Base-by-base conservation (phyloP, 1,140 invertebrate genomes). In the Heterodera schachtii region DNA sequence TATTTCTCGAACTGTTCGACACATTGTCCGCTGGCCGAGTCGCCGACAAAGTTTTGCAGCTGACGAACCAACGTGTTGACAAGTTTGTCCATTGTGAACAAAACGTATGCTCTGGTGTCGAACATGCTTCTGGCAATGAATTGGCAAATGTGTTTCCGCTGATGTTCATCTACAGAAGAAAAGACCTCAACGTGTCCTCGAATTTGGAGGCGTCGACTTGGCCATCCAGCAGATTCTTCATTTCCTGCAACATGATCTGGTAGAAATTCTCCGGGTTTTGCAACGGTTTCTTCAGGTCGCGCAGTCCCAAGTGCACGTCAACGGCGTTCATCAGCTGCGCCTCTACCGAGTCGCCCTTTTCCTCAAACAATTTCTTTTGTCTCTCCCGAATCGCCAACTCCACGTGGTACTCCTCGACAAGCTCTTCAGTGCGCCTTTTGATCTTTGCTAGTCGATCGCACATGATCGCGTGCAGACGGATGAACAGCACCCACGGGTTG, bases 401-500 rank as follows among this genome's bases (percentile, higher is more conserved):
- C 19, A 77, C 47, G 3, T 84, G 66, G 76, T 83, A 83, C 57
- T 87, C 82, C 69, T 74, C 52, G 43, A 75, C 73, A 52, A 85
- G 52, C 52, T 87, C 71, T 70, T 87, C 75, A 5, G 79, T 81
- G n/a, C 75, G 41, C 21, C 43, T 79, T 86, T 95, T 94, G 91
- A 95, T 94, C 88, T 93, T 93, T 16, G 93, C 93, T 76, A 99
- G 92, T 80, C 97, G 93, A 85, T 97, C 95, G 91, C 96, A 98
- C 47, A 98, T 91, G 78, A 98, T 95, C 75, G 96, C 95, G 91
- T 99, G 96, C 82, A 98, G 93, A 79, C 97, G 93, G 86, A 98
- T 92, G 90, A 98, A 98, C 66, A 98, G 93, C 90, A 96, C 96
- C 95, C 95, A 97, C 89, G 94, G 94, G 88, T 95, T 95, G 90